phyloP scores from a whole-genome alignment of 2,888 invertebrate genomes.

The Apodemia mormo region DNA sequence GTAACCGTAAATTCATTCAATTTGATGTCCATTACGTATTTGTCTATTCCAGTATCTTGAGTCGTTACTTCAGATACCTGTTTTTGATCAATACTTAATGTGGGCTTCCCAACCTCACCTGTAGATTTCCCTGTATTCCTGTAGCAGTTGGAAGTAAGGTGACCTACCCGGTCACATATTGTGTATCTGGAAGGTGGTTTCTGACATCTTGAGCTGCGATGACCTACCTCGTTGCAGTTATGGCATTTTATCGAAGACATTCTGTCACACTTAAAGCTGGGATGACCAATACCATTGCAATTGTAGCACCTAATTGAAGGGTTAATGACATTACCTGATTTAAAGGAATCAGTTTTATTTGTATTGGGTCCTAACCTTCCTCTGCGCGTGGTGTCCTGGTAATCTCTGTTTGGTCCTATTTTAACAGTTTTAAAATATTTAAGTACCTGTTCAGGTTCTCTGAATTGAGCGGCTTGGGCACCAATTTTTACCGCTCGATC shows the following conservation, averaged over 20 bases:
- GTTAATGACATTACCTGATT: not conserved
- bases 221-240: too few species aligned
- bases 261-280: not conserved
- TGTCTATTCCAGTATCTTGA: not conserved
- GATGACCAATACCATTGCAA: not conserved
- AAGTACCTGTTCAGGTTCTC: not conserved
- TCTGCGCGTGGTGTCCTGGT: not conserved
- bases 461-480: conserved; percentile 2
- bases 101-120: not conserved
- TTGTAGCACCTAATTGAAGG: not conserved
- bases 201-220: too few species aligned
- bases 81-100: not conserved
- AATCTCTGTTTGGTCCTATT: not conserved
- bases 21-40: not conserved
- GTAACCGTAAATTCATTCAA: not conserved
- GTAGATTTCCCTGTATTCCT: not conserved
- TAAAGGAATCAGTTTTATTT: not conserved
- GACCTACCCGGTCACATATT: too few species aligned
- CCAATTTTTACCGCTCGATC: conserved; percentile 31
- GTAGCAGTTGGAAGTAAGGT: too few species aligned
- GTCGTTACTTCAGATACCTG: not conserved
- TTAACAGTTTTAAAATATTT: conserved; percentile 1
- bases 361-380: not conserved
- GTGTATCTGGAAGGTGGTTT: too few species aligned
- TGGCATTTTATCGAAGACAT: not conserved